These are phyloP conservation scores for Diuraphis noxia DNA, from an alignment of 1,140 invertebrate species.

Conservation along the genomic window DNA sequence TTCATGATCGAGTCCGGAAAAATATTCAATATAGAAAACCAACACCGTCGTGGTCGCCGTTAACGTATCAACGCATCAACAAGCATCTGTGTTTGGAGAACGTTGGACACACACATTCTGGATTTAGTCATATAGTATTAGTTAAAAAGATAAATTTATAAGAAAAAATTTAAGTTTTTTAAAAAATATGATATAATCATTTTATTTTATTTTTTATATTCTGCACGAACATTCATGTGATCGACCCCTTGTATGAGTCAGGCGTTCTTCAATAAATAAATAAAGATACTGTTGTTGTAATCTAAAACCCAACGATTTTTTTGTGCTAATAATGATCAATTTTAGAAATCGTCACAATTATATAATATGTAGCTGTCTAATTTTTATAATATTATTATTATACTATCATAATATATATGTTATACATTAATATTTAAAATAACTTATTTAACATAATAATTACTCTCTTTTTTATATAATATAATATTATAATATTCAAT, in stretches of 20 bases:
- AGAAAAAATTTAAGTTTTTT: not conserved
- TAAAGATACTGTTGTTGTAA: not conserved
- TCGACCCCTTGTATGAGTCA: not conserved
- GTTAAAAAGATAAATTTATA: not conserved
- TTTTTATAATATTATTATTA: not conserved
- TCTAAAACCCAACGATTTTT: not conserved
- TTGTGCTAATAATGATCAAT: not conserved
- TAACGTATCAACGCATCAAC: not conserved
- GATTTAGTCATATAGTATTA: not conserved
- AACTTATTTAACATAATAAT: constrained; percentile 19
- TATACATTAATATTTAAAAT: constrained; percentile 23
- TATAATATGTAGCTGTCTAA: constrained; percentile 1
- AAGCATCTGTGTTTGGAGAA: not conserved
- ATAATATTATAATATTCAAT: not conserved
- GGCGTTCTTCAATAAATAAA: not conserved
- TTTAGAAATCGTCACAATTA: not conserved
- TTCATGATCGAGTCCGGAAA: not conserved
- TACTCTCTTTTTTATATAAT: not conserved
- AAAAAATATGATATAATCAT: not conserved
- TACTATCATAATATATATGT: not conserved
- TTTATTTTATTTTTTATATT: not conserved
- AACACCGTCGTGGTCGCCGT: not conserved
- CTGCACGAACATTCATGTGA: not conserved
- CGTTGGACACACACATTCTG: not conserved
- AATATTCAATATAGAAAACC: not conserved